Evolutionary conservation across 1,140 invertebrate genomes (phyloP), one percentile per base, ranked within the genome.

Genomic region (Drosophila guanche): DNA sequence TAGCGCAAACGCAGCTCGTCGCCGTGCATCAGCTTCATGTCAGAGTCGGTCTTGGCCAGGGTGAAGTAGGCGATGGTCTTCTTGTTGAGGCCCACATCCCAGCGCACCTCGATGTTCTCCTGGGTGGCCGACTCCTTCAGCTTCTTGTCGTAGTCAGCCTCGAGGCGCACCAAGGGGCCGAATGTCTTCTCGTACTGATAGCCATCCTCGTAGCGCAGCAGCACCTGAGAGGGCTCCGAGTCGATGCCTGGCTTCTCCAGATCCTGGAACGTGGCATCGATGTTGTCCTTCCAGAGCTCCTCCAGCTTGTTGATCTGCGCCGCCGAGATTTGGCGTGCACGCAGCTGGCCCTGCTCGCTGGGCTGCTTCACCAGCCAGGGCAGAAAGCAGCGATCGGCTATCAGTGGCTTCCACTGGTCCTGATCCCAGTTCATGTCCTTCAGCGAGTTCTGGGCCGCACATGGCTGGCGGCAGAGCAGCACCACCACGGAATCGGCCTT

Each of bases 371-470:
- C 98, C 12, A 99, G 92, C 99, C 99, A 99, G 0, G 97, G 95
- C 8, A 99, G 91, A 90, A 99, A 98, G 81, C 97, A 97, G 23
- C 98, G 95, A 92, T 99, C 99, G 75, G 97, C 95, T 55, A 99
- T 98, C 10, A 99, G 92, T 0, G 99, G 98, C 91, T 99, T 99
- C 99, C 99, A 99, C 91, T 99, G 97, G 62, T 98, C 98, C 92
- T 98, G 97, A 93, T 99, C 98, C 98, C 98, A 99, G 91, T 99
- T 99, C 97, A 99, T 98, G 91, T 99, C 98, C 92, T 99, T 98
- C 7, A 99, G 92, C 40, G 97, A 98, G 90, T 95, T 98, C 92
- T 99, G 97, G 5, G 98, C 97, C 53, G 98, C 98, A 93, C 99
- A 99, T 4, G 99, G 99, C 92, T 99, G 97, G 2, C 99, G 94